Evolutionary conservation across 2,888 invertebrate species (phyloP).

Genomic region (Macrophya annulata): DNA sequence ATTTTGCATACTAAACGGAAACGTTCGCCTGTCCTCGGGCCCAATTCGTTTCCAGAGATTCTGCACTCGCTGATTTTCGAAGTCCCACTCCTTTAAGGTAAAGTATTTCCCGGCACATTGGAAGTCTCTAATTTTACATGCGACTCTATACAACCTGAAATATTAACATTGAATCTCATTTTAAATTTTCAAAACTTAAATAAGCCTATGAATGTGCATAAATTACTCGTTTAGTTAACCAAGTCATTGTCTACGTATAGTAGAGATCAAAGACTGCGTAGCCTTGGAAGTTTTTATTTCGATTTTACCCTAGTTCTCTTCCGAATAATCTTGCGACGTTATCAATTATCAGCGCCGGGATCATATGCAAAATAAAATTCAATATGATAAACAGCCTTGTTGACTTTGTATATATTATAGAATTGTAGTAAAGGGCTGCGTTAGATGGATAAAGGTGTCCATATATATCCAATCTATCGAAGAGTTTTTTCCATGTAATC

Average conservation of each 20-base stretch:
- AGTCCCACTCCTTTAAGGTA: slow-evolving; percentile 88
- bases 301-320: slow-evolving; percentile 88
- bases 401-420: background rate
- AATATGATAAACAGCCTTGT: slow-evolving; percentile 83
- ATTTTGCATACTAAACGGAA: slow-evolving; percentile 86
- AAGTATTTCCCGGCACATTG: slow-evolving; percentile 78
- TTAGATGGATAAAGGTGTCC: slow-evolving; percentile 68
- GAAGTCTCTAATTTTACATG: background rate
- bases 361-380: slow-evolving; percentile 86
- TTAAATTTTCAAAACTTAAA: background rate
- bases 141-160: slow-evolving; percentile 1
- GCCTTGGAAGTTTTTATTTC: no score
- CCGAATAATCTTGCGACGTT: slow-evolving; percentile 84
- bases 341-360: no score
- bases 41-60: slow-evolving; percentile 81
- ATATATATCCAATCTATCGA: slow-evolving; percentile 79
- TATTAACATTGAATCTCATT: background rate
- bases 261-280: no score
- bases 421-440: slow-evolving; percentile 79
- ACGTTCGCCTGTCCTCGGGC: slow-evolving; percentile 83
- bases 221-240: slow-evolving; percentile 83
- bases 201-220: background rate
- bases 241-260: background rate
- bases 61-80: slow-evolving; percentile 84
- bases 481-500: background rate